These are phyloP conservation scores for Etheostoma perlongum DNA, from an alignment of 2,797 vertebrate genomes.

Conservation along the genomic window DNA sequence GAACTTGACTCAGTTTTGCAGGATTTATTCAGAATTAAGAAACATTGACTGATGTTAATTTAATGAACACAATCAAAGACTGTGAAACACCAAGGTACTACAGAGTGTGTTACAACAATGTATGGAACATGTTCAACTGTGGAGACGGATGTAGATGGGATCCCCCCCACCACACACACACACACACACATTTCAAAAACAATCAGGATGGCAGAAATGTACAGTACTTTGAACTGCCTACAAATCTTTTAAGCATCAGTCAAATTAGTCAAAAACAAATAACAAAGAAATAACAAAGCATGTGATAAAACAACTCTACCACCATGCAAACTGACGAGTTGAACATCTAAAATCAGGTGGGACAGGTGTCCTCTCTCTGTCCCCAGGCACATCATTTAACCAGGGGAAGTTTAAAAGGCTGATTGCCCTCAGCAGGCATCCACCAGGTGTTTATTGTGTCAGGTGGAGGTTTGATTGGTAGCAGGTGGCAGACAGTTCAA, in stretches of 20 bases:
- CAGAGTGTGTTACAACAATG: conserved; percentile 15
- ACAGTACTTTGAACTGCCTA: background rate
- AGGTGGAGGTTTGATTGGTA: conserved; percentile 76
- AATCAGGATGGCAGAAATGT: background rate
- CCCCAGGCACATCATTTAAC: conserved; percentile 51
- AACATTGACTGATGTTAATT: background rate
- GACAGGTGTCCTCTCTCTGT: conserved; percentile 12
- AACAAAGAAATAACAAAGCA: background rate
- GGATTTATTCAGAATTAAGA: conserved; percentile 25
- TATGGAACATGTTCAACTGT: conserved; percentile 32
- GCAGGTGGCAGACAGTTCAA: conserved; percentile 70
- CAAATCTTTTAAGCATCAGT: background rate
- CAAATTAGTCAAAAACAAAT: background rate
- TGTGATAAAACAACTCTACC: background rate
- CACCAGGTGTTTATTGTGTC: conserved; percentile 75
- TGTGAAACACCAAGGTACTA: background rate
- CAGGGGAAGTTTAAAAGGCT: conserved; percentile 53
- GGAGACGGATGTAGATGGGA: conserved; percentile 16
- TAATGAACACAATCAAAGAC: conserved; percentile 1
- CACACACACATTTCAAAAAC: background rate
- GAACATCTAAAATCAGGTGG: conserved; percentile 18
- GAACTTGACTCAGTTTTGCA: conserved; percentile 12
- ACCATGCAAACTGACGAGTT: background rate
- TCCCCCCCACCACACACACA: conserved; percentile 1
- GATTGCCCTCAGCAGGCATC: conserved; percentile 45